A percentile compares a stretch with the other conserved stretches of the same genome.
These are phyloP conservation scores for Pogonocherus hispidulus DNA, from an alignment of 2,888 invertebrate species.

Conservation along the genomic window DNA sequence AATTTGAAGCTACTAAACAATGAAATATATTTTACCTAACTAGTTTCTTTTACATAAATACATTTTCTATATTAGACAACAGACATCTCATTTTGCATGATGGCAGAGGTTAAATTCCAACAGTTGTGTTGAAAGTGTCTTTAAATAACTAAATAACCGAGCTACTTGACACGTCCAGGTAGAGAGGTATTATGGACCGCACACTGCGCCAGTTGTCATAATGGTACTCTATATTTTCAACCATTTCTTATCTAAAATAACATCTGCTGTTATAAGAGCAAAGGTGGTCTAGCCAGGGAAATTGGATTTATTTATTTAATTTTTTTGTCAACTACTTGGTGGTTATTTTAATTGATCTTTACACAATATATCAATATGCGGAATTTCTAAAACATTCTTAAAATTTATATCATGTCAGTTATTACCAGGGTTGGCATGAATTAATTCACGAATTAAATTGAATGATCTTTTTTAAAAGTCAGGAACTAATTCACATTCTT, in stretches of 20 bases:
- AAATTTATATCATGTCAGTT: no score
- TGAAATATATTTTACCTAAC: no score
- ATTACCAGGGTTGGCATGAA: no score
- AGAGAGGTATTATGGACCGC: conserved; percentile 43
- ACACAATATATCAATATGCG: no score
- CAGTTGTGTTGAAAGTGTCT: conserved; percentile 5
- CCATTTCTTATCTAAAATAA: conserved; percentile 43
- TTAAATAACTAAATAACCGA: conserved; percentile 4
- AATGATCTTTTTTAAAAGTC: no score
- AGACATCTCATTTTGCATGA: background rate
- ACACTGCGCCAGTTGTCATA: conserved; percentile 47
- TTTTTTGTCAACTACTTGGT: no score
- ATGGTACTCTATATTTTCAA: conserved; percentile 46
- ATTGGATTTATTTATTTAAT: conserved; percentile 12
- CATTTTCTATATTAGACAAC: background rate
- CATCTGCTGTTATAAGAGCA: conserved; percentile 37
- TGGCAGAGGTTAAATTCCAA: conserved; percentile 2
- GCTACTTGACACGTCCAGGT: conserved; percentile 48
- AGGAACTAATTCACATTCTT: no score
- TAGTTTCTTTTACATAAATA: background rate
- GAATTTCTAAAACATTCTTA: no score
- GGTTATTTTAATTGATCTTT: no score
- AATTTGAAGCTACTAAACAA: no score
- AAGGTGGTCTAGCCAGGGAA: conserved; percentile 39
- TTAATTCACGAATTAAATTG: no score